These are phyloP conservation scores for Sprattus sprattus DNA, from an alignment of 2,113 vertebrate genomes.

Conservation along the genomic window DNA sequence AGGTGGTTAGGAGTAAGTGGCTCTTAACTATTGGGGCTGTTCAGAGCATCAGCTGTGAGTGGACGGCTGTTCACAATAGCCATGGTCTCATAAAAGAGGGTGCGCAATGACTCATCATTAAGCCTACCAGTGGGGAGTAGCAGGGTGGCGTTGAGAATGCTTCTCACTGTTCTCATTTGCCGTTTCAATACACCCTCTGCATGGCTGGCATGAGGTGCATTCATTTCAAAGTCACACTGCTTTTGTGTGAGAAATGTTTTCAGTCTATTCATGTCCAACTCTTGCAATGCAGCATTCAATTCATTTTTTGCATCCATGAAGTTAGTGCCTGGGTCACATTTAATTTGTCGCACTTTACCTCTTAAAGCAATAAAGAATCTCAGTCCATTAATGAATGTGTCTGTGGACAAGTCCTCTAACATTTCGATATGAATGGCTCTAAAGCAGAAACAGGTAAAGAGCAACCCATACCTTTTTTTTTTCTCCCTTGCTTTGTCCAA, in stretches of 20 bases:
- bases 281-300: constrained; percentile 9
- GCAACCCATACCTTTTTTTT: no score
- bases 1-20: no score
- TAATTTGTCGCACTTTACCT: constrained; percentile 30
- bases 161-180: constrained; percentile 37
- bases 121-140: constrained; percentile 17
- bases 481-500: no score
- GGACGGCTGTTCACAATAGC: constrained; percentile 36
- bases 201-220: constrained; percentile 35
- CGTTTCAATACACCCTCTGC: constrained; percentile 39
- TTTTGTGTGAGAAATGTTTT: constrained; percentile 23
- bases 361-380: constrained; percentile 25
- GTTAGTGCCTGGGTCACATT: constrained; percentile 27
- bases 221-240: constrained; percentile 41
- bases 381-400: neutral
- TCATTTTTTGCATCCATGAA: constrained; percentile 35
- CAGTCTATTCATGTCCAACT: constrained; percentile 20
- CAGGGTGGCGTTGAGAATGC: constrained; percentile 18
- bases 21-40: neutral
- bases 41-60: constrained; percentile 25
- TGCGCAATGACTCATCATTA: constrained; percentile 21
- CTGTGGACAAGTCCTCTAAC: constrained; percentile 18
- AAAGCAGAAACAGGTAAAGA: no score
- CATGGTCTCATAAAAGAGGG: no score
- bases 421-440: no score